Base-by-base conservation (phyloP, 1,140 invertebrate species). In the Philotrypesis tridentata region DNA sequence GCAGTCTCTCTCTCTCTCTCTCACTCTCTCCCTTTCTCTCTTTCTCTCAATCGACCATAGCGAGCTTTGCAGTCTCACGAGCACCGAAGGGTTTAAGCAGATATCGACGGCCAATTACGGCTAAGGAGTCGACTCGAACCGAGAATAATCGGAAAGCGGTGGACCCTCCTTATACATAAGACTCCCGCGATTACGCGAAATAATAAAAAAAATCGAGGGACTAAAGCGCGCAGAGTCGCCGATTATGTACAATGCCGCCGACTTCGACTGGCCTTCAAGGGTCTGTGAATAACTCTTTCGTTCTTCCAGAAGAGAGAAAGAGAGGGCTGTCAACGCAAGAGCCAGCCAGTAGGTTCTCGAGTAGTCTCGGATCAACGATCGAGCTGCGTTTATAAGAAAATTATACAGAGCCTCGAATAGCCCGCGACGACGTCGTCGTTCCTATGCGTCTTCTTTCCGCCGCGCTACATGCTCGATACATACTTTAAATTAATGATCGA, bases 31-130 rank as follows among this genome's bases (percentile, higher is more conserved):
- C n/a, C n/a, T n/a, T n/a, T n/a, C 55, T 75, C 33, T 67, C 23
- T 43, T 48, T 78, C 33, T 14, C 27, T 68, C 23, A 7, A 37
- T 70, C 72, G 27, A 55, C 48, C 48, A n/a, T n/a, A n/a, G 21
- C 48, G 17, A 68, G 67, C 33, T 68, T 68, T 68, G 67, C 48
- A 23, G 61, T 65, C 25, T 25, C 27, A 27, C 61, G 25, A 65
- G 68, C 68, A 25, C 31, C 33, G 29, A 43, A 75, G 74, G 61
- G 55, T 65, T 77, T 77, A 65, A 65, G 74, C 61, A 77, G 74
- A 77, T 65, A 77, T 77, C 74, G 74, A 77, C 63, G 48, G 60
- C 74, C 60, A 77, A 77, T 77, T 77, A 77, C 27, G 65, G 23
- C 61, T 37, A 37, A 33, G 67, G 31, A 70, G 67, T 29, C 31